Evolutionary conservation across 1,140 invertebrate genomes (phyloP), one percentile per base, ranked within the genome.

Genomic region (Asbolus verrucosus): DNA sequence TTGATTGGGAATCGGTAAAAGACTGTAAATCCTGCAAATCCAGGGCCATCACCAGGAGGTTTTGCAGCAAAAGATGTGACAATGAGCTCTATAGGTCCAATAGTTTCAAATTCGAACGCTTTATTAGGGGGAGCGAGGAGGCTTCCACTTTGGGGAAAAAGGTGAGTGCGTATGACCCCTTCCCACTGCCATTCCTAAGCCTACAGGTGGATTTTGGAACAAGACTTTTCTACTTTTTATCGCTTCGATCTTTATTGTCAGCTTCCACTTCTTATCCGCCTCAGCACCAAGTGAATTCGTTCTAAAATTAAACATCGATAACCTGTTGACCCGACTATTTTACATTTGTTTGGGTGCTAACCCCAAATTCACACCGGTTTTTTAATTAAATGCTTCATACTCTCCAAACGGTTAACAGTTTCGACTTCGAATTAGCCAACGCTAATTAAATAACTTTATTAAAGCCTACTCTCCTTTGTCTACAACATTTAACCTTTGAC

Each of bases 1-100:
- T 80, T 72, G 79, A 81, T 78, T 81, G 80, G 80, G 80, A 81
- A 76, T 78, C 77, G 70, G 79, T 81, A 65, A 78, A 78, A 74
- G 80, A 81, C 65, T 81, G 80, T 69, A 77, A 78, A 74, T 79
- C 80, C 33, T 79, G 80, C 69, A 81, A 79, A 74, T 80, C 80
- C 2, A 67, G 76, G 50, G 80, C 77, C n/a, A 77, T 80, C 39
- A 90, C 90, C 0, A 85, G 88, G 30, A 84, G 90, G 19, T 85
- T 92, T 67, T 92, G 90, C 79, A 86, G 87, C 67, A 84, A 87
- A 36, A 83, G 85, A 11, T 82, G 87, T n/a, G 91, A 92, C 84
- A 93, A 93, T 83, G 90, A 92, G 82, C 85, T 93, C 18, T 92
- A 93, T 78, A 87, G 91, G 63, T 92, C 90, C 70, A 92, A 93